A percentile compares a stretch with the other conserved stretches of the same genome.
phyloP scores from a whole-genome alignment of 1,140 invertebrate genomes.

The Globodera rostochiensis region DNA sequence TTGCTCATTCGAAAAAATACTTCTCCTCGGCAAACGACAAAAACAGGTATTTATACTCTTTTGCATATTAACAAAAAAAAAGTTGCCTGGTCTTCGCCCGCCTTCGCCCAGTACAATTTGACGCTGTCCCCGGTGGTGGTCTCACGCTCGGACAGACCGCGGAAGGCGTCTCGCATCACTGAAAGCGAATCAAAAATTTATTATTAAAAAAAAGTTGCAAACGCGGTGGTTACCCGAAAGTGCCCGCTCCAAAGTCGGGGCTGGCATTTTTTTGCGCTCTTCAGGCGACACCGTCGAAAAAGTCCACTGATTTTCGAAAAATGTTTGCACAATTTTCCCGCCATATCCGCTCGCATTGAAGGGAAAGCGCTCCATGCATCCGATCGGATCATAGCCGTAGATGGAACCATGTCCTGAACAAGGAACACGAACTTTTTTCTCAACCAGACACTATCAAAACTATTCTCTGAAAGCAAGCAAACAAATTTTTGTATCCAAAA shows the following conservation, averaged over 20 bases:
- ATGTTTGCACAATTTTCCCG: conserved; percentile 69
- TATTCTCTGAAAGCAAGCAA: too few relatives aligned
- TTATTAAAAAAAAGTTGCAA: too few relatives aligned
- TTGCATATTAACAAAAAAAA: background rate
- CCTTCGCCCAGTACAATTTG: conserved; percentile 84
- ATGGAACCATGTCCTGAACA: conserved; percentile 83
- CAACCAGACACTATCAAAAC: too few relatives aligned
- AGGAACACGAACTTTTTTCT: background rate
- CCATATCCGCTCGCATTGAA: conserved; percentile 81
- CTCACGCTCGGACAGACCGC: conserved; percentile 92
- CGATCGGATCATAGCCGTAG: conserved; percentile 94
- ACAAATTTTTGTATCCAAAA: too few relatives aligned
- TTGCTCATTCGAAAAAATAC: too few relatives aligned
- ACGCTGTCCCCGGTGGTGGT: conserved; percentile 93
- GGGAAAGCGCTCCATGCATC: conserved; percentile 80
- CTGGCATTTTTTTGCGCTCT: conserved; percentile 50
- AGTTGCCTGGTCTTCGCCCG: conserved; percentile 66
- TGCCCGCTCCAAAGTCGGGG: conserved; percentile 78
- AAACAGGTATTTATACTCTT: too few relatives aligned
- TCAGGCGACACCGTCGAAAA: conserved; percentile 8
- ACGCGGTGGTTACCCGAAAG: conserved; percentile 66
- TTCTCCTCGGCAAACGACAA: too few relatives aligned
- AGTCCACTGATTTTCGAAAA: conserved; percentile 71
- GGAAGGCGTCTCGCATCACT: conserved; percentile 91
- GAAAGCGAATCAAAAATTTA: background rate